A percentile compares a stretch with the other conserved stretches of the same genome.
Conservation (phyloP, 2,797 vertebrate species). For the Spatula clypeata region DNA sequence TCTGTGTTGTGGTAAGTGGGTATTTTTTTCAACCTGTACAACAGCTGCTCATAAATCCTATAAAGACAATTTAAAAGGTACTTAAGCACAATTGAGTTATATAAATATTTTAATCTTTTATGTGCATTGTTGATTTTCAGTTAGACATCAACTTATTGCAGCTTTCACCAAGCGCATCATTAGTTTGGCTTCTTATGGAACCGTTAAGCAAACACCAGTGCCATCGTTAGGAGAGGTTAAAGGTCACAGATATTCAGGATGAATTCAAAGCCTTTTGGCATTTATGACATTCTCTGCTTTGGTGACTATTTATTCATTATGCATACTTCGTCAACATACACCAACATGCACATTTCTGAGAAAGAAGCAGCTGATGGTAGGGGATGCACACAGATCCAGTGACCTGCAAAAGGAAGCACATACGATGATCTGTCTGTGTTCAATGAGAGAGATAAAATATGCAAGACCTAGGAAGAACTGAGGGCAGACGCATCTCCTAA, state of each 20-base stretch:
- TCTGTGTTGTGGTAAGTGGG: neutral
- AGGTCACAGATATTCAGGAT: conserved; percentile 10
- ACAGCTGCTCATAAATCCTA: conserved; percentile 38
- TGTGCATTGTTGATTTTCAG: conserved; percentile 34
- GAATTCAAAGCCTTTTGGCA: conserved; percentile 30
- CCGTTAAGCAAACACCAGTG: conserved; percentile 27
- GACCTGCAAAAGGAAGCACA: neutral
- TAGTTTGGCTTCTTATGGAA: conserved; percentile 34
- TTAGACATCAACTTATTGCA: conserved; percentile 2
- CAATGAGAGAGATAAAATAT: neutral
- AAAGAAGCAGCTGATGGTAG: neutral
- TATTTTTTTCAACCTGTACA: conserved; percentile 2
- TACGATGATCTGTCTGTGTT: rapidly evolving
- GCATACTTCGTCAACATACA: neutral
- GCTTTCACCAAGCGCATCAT: conserved; percentile 41
- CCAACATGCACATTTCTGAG: neutral
- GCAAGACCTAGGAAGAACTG: neutral
- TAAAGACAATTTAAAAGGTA: conserved; percentile 61
- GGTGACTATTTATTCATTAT: neutral
- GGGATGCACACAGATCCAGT: neutral
- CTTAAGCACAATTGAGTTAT: conserved; percentile 55
- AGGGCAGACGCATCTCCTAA: neutral
- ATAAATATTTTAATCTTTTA: conserved; percentile 74
- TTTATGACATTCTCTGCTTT: neutral
- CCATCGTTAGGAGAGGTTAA: neutral